Conservation (phyloP, 2,888 invertebrate genomes). For the Polyploca ridens region DNA sequence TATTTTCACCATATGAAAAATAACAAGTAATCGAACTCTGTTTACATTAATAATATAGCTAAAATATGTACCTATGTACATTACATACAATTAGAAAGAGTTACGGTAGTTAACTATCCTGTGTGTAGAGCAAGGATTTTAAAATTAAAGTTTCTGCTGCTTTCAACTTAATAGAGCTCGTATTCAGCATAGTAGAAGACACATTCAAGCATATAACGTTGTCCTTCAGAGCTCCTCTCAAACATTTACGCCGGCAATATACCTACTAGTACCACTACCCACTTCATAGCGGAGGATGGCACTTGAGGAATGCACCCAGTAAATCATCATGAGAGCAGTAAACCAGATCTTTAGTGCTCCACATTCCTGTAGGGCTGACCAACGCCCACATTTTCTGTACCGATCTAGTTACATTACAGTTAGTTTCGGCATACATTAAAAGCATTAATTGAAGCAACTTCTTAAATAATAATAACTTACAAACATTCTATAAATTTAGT, state of each 20-base stretch:
- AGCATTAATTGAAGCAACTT: not conserved
- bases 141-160: not conserved
- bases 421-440: not conserved
- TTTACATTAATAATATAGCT: too few species aligned
- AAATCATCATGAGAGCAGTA: conserved; percentile 74
- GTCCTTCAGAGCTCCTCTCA: conserved; percentile 53
- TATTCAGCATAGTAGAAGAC: conserved; percentile 4
- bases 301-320: conserved; percentile 74
- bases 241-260: conserved; percentile 59
- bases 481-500: not conserved
- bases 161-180: not conserved
- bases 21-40: too few species aligned
- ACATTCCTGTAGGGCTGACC: conserved; percentile 42
- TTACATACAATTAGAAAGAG: too few species aligned
- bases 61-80: too few species aligned
- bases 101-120: too few species aligned
- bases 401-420: not conserved
- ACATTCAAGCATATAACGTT: conserved; percentile 9
- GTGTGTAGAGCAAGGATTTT: not conserved
- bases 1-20: too few species aligned
- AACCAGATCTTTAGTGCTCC: conserved; percentile 71
- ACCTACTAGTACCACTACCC: conserved; percentile 22
- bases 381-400: not conserved
- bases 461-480: not conserved
- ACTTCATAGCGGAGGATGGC: conserved; percentile 44